Conservation (phyloP, 2,797 vertebrate genomes). For the Labroides dimidiatus region DNA sequence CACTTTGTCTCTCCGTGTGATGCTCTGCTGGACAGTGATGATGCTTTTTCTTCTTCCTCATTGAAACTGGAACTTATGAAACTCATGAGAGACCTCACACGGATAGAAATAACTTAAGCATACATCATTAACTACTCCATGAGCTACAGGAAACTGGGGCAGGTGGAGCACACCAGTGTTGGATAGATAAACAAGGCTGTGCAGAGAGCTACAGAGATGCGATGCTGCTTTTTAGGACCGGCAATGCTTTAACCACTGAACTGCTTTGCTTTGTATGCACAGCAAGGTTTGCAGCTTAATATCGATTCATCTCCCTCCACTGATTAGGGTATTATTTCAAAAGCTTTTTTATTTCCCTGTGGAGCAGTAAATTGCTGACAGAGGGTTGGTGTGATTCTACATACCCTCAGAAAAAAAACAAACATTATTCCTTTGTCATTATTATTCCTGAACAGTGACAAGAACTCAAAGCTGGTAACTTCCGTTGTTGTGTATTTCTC, state of each 20-base stretch:
- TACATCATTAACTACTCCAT: neutral
- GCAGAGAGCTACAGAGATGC: conserved; percentile 4
- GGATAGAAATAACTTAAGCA: conserved; percentile 6
- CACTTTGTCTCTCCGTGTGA: neutral
- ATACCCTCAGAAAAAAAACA: conserved; percentile 26
- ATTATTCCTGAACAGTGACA: conserved; percentile 44
- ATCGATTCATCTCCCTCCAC: conserved; percentile 60
- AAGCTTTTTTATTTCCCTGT: conserved; percentile 70
- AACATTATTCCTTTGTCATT: conserved; percentile 36
- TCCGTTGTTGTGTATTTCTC: conserved; percentile 13
- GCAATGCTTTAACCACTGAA: neutral
- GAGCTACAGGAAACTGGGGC: too few species aligned
- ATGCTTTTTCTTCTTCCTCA: neutral
- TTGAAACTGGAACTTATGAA: conserved; percentile 10
- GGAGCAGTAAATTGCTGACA: conserved; percentile 61
- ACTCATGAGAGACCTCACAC: neutral
- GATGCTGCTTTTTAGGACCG: conserved; percentile 17
- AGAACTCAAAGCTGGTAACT: conserved; percentile 12
- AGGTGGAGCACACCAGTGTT: neutral
- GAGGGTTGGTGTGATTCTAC: conserved; percentile 52
- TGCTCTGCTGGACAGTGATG: neutral
- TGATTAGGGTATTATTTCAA: conserved; percentile 70
- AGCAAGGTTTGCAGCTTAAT: conserved; percentile 54
- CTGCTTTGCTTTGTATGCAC: conserved; percentile 49
- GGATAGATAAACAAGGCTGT: neutral